phyloP scores from a whole-genome alignment of 1,140 invertebrate genomes.

The Zaprionus taronus region DNA sequence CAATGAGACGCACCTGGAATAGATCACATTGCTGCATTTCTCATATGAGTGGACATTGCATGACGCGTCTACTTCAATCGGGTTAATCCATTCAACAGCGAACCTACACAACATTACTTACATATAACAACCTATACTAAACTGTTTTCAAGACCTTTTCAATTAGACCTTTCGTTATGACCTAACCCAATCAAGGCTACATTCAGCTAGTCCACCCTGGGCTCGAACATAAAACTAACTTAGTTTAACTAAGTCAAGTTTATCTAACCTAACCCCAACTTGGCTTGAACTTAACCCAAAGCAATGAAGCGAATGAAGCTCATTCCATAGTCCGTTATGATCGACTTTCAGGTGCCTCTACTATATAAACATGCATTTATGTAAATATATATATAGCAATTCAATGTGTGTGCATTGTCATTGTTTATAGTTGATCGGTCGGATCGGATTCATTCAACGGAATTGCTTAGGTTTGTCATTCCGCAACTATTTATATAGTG shows the following conservation, averaged over 20 bases:
- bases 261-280: neutral
- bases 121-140: neutral
- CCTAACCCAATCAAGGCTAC: neutral
- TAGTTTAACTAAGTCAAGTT: neutral
- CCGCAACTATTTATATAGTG: slow-evolving; percentile 60
- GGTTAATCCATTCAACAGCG: neutral
- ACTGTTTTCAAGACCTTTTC: too few relatives aligned
- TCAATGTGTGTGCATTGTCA: slow-evolving; percentile 13
- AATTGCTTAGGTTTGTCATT: slow-evolving; percentile 56
- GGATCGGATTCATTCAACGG: slow-evolving; percentile 63
- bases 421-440: slow-evolving; percentile 35
- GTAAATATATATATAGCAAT: slow-evolving; percentile 5
- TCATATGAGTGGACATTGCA: slow-evolving; percentile 22
- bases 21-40: slow-evolving; percentile 82
- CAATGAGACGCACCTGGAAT: slow-evolving; percentile 64
- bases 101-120: neutral
- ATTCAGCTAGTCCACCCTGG: neutral
- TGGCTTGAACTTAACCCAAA: neutral
- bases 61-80: neutral
- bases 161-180: neutral
- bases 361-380: slow-evolving; percentile 21
- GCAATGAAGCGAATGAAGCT: slow-evolving; percentile 1
- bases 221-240: neutral
- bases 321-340: slow-evolving; percentile 8
- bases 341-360: neutral